A percentile compares a stretch with the other conserved stretches of the same genome.
Evolutionary conservation across 2,888 invertebrate genomes (phyloP).

Genomic region (Urechis unicinctus): DNA sequence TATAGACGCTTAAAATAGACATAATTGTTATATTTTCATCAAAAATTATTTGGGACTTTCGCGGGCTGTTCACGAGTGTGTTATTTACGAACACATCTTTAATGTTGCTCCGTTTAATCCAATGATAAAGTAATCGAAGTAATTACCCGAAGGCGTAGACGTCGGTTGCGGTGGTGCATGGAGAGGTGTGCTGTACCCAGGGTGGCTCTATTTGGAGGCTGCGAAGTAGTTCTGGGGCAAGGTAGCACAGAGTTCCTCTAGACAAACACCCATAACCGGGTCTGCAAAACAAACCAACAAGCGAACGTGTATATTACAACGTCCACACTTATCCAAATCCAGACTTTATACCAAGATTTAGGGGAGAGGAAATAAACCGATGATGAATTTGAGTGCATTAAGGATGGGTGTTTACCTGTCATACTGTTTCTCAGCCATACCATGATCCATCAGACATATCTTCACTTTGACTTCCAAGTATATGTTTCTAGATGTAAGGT

Average conservation of each 20-base stretch:
- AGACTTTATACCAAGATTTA: no score
- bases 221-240: constrained; percentile 90
- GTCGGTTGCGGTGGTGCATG: constrained; percentile 84
- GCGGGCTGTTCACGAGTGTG: no score
- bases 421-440: constrained; percentile 33
- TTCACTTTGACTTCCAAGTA: constrained; percentile 51
- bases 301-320: no score
- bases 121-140: background rate
- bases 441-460: constrained; percentile 50
- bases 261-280: constrained; percentile 41
- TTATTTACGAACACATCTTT: no score
- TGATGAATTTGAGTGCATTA: no score
- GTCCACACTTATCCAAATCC: no score
- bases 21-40: no score
- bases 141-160: constrained; percentile 91
- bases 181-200: constrained; percentile 59
- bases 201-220: constrained; percentile 58
- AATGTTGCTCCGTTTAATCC: background rate
- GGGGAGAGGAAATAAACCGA: no score
- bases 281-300: no score
- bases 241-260: constrained; percentile 58
- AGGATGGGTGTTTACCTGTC: constrained; percentile 36
- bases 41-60: no score
- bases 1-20: no score
- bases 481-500: constrained; percentile 51